Base-by-base conservation (phyloP, 2,113 vertebrate genomes). In the Agapornis roseicollis region DNA sequence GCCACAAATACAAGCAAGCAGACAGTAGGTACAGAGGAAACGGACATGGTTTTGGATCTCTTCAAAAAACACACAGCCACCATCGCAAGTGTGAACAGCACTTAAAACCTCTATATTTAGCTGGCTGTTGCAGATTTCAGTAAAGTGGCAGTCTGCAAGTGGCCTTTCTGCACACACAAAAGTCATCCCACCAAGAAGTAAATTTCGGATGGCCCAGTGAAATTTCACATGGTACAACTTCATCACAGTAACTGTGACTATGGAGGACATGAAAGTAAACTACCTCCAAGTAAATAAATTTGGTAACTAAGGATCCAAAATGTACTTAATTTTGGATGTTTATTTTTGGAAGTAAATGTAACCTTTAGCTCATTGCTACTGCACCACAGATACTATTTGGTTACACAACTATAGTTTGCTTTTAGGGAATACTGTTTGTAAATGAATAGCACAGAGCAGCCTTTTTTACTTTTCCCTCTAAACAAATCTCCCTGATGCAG, bases 41-140 rank as follows among this genome's bases (percentile, higher is more conserved):
- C 3, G 6, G 14, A 27, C 15, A 19, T 0, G 1, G 11, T 10
- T 68, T 64, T 63, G 37, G 4, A 5, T 39, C 6, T 49, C 13
- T 65, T 10, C 22, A 47, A 46, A 55, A 64, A 42, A 14, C 5
- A n/a, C 11, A 25, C 1, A 5, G 7, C 3, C 10, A 11, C 28
- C 37, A 46, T 29, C 19, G 12, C 17, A 53, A 70, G 22, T 4
- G 1, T 2, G 0, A 60, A 41, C 9, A 33, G 31, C 44, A 29
- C 10, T 58, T 58, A 58, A 35, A 58, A 41, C 18, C 24, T 82
- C 5, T 4, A 2, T 47, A 33, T n/a, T 53, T 27, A 73, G 35
- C 23, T 35, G 47, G 52, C 19, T 68, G n/a, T 17, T 58, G 72
- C 55, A 46, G 31, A 49, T 33, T 61, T 71, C n/a, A 24, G 22